phyloP scores from a whole-genome alignment of 92 coral and sea anemone genomes.

The Actinostola sp. region DNA sequence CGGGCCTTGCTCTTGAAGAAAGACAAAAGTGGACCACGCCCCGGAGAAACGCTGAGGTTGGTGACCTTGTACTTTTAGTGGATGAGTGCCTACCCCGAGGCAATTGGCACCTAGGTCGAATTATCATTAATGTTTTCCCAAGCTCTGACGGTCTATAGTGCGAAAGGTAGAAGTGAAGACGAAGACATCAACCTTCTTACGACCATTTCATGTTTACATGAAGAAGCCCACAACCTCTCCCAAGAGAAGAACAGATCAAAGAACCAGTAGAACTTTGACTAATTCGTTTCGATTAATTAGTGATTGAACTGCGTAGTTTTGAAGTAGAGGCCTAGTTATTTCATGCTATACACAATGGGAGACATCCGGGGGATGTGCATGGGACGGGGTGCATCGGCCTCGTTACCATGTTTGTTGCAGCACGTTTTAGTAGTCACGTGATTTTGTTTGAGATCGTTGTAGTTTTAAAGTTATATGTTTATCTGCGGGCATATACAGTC shows the following conservation, averaged over 20 bases:
- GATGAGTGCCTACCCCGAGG: constrained; percentile 35
- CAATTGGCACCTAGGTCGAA: constrained; percentile 26
- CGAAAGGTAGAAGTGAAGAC: constrained; percentile 32
- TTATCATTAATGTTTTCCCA: constrained; percentile 18
- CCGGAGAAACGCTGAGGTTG: constrained; percentile 31
- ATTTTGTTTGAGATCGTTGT: too few relatives aligned
- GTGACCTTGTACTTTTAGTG: constrained; percentile 36
- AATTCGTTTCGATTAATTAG: background rate
- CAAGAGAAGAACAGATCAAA: background rate
- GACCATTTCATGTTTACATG: constrained; percentile 30
- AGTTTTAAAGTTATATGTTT: too few relatives aligned
- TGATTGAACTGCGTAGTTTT: background rate
- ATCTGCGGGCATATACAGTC: too few relatives aligned
- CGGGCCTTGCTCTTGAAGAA: background rate
- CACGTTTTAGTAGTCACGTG: too few relatives aligned
- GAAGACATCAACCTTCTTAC: constrained; percentile 15
- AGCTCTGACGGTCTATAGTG: constrained; percentile 23
- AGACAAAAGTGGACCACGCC: constrained; percentile 30
- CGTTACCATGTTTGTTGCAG: too few relatives aligned
- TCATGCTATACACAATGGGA: background rate
- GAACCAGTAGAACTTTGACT: background rate
- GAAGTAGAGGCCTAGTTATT: background rate
- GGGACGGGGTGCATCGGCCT: constrained; percentile 1
- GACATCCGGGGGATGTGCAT: too few relatives aligned
- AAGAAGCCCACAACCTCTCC: constrained; percentile 5